Base-by-base conservation (phyloP, 1,140 invertebrate genomes). In the Brachionus asplanchnoidis region DNA sequence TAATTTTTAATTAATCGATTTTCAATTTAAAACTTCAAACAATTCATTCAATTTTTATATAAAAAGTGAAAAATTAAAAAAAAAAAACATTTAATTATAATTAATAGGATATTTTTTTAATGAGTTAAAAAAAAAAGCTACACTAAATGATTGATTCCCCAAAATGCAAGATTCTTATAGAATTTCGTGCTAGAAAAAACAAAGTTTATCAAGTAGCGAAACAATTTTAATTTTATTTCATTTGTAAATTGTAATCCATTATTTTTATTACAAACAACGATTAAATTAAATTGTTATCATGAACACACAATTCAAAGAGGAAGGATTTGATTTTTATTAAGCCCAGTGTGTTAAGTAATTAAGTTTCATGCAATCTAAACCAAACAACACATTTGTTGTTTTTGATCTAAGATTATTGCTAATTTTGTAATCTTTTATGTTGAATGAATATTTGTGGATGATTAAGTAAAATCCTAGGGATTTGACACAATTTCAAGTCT, bases 311-410 rank as follows among this genome's bases (percentile, higher is more conserved):
- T 40, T 20, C 53, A 60, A 60, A 20, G n/a, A 60, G 53, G 53
- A 60, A 60, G 53, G 53, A 60, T 40, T 40, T 73, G n/a, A 9
- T 46, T 73, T 73, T 42, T 42, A 73, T 73, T 73, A 73, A 46
- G 70, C 70, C 53, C 70, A 40, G 5, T 46, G 70, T 73, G 70
- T 73, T 46, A 73, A 73, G n/a, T 23, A 73, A 42, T 73, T 73
- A 46, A 46, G 70, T 46, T 73, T 40, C 36, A 73, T 46, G 70
- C 70, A 46, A 42, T 46, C 70, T 42, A 36, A 46, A 42, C 70
- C 70, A 73, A 73, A 73, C 70, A 40, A 60, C 53, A 60, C 53
- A 60, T 60, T 60, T 20, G 53, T 60, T 60, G 53, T 60, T 60
- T 60, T 60, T 60, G 53, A 60, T 60, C 53, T 9, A 60, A 60